Evolutionary conservation across 2,888 invertebrate genomes (phyloP).

Genomic region (Phorcus lineatus): DNA sequence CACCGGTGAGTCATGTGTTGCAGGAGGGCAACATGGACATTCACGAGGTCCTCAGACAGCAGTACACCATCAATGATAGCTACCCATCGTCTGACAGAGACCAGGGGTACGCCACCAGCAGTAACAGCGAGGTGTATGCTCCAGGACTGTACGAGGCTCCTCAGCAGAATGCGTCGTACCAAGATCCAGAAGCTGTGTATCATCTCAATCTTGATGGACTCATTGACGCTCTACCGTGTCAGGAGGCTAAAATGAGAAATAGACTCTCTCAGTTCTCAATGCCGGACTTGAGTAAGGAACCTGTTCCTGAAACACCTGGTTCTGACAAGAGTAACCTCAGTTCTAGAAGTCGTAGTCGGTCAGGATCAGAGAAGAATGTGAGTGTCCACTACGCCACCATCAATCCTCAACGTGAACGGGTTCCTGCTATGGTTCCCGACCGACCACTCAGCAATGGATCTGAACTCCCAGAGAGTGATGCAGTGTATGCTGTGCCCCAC

Average conservation of each 20-base stretch:
- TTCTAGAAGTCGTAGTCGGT: constrained; percentile 48
- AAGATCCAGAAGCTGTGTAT: constrained; percentile 41
- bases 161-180: neutral
- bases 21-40: constrained; percentile 64
- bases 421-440: constrained; percentile 29
- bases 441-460: constrained; percentile 28
- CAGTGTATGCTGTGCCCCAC: constrained; percentile 24
- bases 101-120: constrained; percentile 69
- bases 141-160: constrained; percentile 61
- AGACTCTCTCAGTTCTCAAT: constrained; percentile 73
- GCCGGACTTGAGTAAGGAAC: constrained; percentile 71
- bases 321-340: constrained; percentile 49
- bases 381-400: constrained; percentile 60
- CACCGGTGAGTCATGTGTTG: constrained; percentile 66
- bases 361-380: constrained; percentile 69
- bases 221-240: constrained; percentile 57
- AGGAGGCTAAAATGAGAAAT: constrained; percentile 62
- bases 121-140: constrained; percentile 69
- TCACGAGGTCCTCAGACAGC: constrained; percentile 65
- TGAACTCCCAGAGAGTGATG: constrained; percentile 32
- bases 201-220: constrained; percentile 63
- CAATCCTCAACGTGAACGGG: constrained; percentile 28
- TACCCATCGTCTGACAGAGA: constrained; percentile 67
- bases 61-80: constrained; percentile 66
- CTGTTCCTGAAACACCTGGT: constrained; percentile 36